Evolutionary conservation across 1,140 invertebrate genomes (phyloP).

Genomic region (Drosophila leontia): DNA sequence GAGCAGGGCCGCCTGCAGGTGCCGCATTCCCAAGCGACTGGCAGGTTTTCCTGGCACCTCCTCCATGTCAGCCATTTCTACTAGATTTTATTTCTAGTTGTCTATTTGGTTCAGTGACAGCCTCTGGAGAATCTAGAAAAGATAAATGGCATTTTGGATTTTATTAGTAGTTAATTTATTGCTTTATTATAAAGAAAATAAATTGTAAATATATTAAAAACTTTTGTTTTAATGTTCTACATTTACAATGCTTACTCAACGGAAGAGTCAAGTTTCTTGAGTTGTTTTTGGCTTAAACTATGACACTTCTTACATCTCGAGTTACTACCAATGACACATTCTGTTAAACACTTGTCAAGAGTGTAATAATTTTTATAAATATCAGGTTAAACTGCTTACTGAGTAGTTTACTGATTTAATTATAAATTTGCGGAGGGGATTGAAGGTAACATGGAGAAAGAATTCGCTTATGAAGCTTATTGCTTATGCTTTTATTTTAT

Average conservation of each 20-base stretch:
- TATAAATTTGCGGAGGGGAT: not conserved
- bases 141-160: not conserved
- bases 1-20: constrained; percentile 88
- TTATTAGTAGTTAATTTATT: constrained; percentile 1
- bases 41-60: constrained; percentile 50
- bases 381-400: not conserved
- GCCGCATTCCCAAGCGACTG: constrained; percentile 87
- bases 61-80: constrained; percentile 41
- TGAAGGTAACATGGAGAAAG: constrained; percentile 1
- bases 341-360: not conserved
- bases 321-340: not conserved
- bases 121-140: not conserved
- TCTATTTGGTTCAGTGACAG: not conserved
- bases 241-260: not conserved
- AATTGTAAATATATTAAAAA: not conserved
- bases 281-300: not conserved
- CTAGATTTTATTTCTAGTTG: not conserved
- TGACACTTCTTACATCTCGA: not conserved
- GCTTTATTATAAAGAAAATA: not conserved
- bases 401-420: not conserved
- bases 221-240: too few species aligned
- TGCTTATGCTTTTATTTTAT: not conserved
- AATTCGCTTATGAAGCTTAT: not conserved
- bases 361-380: not conserved
- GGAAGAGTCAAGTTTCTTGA: too few species aligned